Evolutionary conservation across 2,888 invertebrate species (phyloP).

Genomic region (Patella depressa): DNA sequence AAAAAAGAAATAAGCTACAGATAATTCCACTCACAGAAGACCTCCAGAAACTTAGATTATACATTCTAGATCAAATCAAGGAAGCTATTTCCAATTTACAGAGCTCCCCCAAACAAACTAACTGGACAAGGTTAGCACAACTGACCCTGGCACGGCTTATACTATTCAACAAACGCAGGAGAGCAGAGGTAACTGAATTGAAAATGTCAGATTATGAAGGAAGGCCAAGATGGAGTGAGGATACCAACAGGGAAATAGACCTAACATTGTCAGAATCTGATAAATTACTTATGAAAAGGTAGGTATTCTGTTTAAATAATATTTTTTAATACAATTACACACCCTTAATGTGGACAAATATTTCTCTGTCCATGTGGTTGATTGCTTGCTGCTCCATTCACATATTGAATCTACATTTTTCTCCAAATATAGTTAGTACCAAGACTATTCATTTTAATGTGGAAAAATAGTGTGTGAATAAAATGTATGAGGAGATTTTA

Average conservation of each 20-base stretch:
- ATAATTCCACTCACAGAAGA: neutral
- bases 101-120: neutral
- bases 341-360: too few species aligned
- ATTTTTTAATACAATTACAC: too few species aligned
- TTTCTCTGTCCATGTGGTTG: too few species aligned
- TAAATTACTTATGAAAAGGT: conserved; percentile 3
- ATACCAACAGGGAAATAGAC: neutral
- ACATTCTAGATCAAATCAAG: neutral
- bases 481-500: neutral
- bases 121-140: neutral
- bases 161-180: neutral
- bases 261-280: neutral
- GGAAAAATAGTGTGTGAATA: too few species aligned
- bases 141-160: neutral
- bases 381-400: too few species aligned
- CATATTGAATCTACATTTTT: too few species aligned
- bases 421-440: too few species aligned
- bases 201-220: neutral
- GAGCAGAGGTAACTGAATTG: neutral
- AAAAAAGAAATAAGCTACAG: neutral
- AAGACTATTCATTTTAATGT: too few species aligned
- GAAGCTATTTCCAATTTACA: neutral
- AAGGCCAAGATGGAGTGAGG: neutral
- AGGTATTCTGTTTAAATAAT: neutral
- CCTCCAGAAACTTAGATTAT: neutral